Base-by-base conservation (phyloP, 1,140 invertebrate genomes). In the Brachionus rotundiformis region DNA sequence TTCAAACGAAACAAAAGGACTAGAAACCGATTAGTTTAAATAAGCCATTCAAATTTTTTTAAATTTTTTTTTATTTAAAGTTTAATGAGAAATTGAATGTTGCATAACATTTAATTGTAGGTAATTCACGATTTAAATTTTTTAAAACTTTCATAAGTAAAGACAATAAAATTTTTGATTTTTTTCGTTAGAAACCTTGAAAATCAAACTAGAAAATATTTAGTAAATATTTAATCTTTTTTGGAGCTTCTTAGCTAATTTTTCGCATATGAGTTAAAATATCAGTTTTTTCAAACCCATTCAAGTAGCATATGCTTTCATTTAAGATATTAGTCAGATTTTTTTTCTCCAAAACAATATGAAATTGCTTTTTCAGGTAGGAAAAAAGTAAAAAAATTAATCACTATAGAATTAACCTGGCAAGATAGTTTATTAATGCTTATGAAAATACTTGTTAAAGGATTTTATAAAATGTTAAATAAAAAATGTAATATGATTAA, bases 311-410 rank as follows among this genome's bases (percentile, higher is more conserved):
- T 54, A 54, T 19, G 47, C 16, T 54, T 16, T 54, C 47, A 54
- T 25, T 54, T n/a, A 54, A 54, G 47, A 54, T 54, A 54, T 19
- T 54, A 19, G 39, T 41, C 39, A 41, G 10, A 54, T 19, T 54
- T 19, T 19, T 54, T 54, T 16, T 5, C 23, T 19, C n/a, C 23
- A 54, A 54, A 54, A n/a, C 23, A n/a, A n/a, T 54, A 16, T 19
- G 47, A 54, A 54, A 19, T 54, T 54, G 47, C 23, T 54, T 54
- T 16, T 54, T 54, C 47, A 54, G 47, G 47, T 54, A 54, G 47
- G 19, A 54, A 54, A 54, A 54, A 19, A 54, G 47, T 25, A 54
- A 54, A 54, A 36, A 54, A 54, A 54, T 54, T 54, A 54, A 54
- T 54, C 47, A 54, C 10, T 19, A 7, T 19, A 54, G 47, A 54